Percentiles rank a stretch among this genome's conserved stretches.
phyloP scores from a whole-genome alignment of 2,113 vertebrate species.

The Rhabdornis inornatus region DNA sequence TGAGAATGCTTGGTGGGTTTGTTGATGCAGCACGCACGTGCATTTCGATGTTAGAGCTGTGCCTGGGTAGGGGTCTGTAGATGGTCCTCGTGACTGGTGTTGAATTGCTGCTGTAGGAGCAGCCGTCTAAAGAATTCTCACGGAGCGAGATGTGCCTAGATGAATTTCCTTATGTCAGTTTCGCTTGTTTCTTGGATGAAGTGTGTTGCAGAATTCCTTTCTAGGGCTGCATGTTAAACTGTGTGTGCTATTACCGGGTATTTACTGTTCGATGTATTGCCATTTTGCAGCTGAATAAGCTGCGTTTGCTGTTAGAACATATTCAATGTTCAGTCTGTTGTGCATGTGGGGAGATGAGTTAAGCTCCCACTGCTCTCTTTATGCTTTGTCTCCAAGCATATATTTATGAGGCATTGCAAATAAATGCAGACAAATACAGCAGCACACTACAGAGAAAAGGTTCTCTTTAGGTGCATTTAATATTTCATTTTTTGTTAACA shows the following conservation, averaged over 20 bases:
- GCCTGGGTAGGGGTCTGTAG: not conserved
- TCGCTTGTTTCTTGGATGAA: not conserved
- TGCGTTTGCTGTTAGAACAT: not conserved
- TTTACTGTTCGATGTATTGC: not conserved
- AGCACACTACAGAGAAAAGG: not conserved
- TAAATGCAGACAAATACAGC: not conserved
- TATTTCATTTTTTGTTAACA: not conserved
- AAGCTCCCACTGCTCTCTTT: not conserved
- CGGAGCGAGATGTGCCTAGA: not conserved
- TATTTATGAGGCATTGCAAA: not conserved
- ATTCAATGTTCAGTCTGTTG: not conserved
- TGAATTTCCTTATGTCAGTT: not conserved
- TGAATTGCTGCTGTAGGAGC: not conserved
- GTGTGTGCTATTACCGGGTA: not conserved
- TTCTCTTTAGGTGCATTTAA: not conserved
- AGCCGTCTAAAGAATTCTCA: not conserved
- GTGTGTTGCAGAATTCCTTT: not conserved
- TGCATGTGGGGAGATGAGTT: not conserved
- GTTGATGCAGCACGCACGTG: accelerated
- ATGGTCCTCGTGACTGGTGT: accelerated
- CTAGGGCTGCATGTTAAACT: not conserved
- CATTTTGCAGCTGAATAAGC: not conserved
- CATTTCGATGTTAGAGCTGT: not conserved
- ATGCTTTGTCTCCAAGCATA: not conserved
- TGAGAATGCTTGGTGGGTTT: not conserved